Evolutionary conservation across 1,140 invertebrate species (phyloP), one percentile per base, ranked within the genome.

Genomic region (Oedothorax gibbosus): DNA sequence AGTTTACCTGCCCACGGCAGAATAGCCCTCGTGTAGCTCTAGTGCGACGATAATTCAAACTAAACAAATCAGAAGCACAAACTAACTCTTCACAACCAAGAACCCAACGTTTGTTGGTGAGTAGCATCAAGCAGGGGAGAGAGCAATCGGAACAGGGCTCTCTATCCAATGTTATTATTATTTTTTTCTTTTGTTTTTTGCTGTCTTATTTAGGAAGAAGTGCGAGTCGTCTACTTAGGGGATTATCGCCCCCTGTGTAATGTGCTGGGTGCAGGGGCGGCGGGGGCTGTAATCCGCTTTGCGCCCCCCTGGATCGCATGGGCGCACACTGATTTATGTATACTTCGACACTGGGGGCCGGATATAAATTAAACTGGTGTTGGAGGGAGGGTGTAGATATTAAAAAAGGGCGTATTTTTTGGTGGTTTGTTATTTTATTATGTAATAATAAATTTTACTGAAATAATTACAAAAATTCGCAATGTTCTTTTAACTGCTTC

Each of bases 121-220:
- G 35, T 35, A 35, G 60, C 51, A 8, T 12, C n/a, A 21, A 79
- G 15, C n/a, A 66, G 50, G 62, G 11, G 50, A 18, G 65, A 35
- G 54, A 53, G 65, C 51, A 54, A 69, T 69, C 21, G 66, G 53
- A 20, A 50, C 7, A 15, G n/a, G 57, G 73, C 12, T 20, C 71
- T 73, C 71, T 35, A 76, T 60, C 35, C 60, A 49, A 49, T 66
- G 20, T 21, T 21, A 66, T 35, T 66, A 51, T 50, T 62, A n/a
- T 20, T 66, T 11, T 71, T 9, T 71, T 21, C 15, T 11, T 54
- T 49, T 53, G 60, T 73, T 62, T 82, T 20, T 65, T 73, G 56
- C 73, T 73, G 64, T 82, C 68, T 82, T 82, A 81, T 81, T 82
- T 64, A 71, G 80, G 68, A 82, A 72, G 69, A 82, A 64, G 80